Percentiles rank a stretch among this genome's conserved stretches.
These are phyloP conservation scores for Drosophila baimaii DNA, from an alignment of 1,140 invertebrate species.

Conservation along the genomic window DNA sequence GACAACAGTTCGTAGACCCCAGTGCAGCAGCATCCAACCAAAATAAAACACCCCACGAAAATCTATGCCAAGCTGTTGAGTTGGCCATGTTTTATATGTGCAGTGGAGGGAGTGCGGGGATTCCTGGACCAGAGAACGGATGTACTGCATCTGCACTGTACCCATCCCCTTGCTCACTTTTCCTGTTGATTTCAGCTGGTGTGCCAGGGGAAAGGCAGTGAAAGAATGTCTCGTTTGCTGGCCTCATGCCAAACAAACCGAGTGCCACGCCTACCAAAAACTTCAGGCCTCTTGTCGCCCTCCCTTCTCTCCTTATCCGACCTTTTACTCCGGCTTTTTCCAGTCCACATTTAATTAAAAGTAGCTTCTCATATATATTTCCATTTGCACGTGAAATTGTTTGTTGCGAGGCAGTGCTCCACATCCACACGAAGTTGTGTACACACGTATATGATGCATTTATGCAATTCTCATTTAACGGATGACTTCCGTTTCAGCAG, in stretches of 20 bases:
- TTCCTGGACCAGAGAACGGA: slow-evolving; percentile 23
- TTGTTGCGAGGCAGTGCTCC: slow-evolving; percentile 1
- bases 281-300: slow-evolving; percentile 29
- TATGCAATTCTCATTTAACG: slow-evolving; percentile 27
- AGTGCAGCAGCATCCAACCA: slow-evolving; percentile 10
- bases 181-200: slow-evolving; percentile 34
- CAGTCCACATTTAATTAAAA: slow-evolving; percentile 52
- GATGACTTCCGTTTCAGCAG: slow-evolving; percentile 36
- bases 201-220: slow-evolving; percentile 28
- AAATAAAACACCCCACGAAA: slow-evolving; percentile 24
- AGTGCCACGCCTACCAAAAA: slow-evolving; percentile 28
- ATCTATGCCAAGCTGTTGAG: slow-evolving; percentile 51
- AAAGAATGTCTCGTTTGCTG: slow-evolving; percentile 35
- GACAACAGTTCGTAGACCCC: slow-evolving; percentile 53
- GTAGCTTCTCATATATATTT: slow-evolving; percentile 43
- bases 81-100: slow-evolving; percentile 21
- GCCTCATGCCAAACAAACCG: slow-evolving; percentile 35
- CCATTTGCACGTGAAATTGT: slow-evolving; percentile 36
- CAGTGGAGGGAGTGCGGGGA: neutral
- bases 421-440: slow-evolving; percentile 10
- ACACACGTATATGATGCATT: slow-evolving; percentile 17
- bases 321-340: slow-evolving; percentile 11
- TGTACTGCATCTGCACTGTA: slow-evolving; percentile 46
- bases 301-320: neutral
- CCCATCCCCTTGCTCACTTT: slow-evolving; percentile 1